phyloP scores from a whole-genome alignment of 2,888 invertebrate genomes.

The Eristalis intricaria region DNA sequence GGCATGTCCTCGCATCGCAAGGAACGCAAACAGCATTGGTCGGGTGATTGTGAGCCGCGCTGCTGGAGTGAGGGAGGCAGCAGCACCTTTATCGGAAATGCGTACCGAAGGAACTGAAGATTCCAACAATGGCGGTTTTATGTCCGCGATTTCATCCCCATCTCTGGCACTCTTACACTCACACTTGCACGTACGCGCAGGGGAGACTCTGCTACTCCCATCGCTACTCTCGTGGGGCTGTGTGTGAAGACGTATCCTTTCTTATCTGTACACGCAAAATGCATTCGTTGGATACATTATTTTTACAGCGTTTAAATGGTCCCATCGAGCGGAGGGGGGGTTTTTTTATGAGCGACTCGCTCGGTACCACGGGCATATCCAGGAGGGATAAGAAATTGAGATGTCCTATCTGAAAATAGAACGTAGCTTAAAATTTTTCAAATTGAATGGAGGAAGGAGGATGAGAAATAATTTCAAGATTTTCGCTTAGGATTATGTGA shows the following conservation, averaged over 20 bases:
- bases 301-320: conserved; percentile 54
- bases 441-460: background rate
- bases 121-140: conserved; percentile 80
- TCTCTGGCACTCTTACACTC: conserved; percentile 9
- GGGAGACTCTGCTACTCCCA: background rate
- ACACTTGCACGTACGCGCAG: conserved; percentile 8
- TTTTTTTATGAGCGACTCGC: conserved; percentile 27
- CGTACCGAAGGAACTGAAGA: conserved; percentile 74
- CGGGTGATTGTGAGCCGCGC: conserved; percentile 1
- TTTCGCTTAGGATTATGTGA: conserved; percentile 42
- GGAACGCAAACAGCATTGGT: conserved; percentile 60
- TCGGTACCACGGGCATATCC: conserved; percentile 4
- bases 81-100: conserved; percentile 73
- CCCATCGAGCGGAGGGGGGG: background rate
- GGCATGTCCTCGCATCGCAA: conserved; percentile 47
- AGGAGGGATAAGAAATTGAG: conserved; percentile 48
- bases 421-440: background rate
- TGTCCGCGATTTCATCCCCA: conserved; percentile 73
- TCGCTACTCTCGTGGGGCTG: conserved; percentile 1
- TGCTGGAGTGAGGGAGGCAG: conserved; percentile 61
- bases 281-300: conserved; percentile 63
- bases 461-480: conserved; percentile 37
- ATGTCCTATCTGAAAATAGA: conserved; percentile 40
- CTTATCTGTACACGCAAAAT: conserved; percentile 70
- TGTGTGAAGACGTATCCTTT: conserved; percentile 53